Percentiles rank a stretch among this genome's conserved stretches.
Evolutionary conservation across 1,140 invertebrate genomes (phyloP).

Genomic region (Ylistrum balloti): DNA sequence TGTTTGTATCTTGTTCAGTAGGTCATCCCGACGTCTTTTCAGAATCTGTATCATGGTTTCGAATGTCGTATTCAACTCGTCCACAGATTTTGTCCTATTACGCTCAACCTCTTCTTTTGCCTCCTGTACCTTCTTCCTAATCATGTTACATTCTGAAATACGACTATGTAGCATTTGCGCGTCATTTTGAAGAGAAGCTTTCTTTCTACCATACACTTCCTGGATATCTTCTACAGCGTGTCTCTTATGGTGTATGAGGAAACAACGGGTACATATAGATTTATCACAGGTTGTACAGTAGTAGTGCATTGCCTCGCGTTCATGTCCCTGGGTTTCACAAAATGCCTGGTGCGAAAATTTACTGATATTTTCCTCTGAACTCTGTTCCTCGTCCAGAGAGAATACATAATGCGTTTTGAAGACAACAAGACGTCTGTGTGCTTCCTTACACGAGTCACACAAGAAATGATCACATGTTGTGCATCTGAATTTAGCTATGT

Average conservation of each 20-base stretch:
- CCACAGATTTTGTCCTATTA: background rate
- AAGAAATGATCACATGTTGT: background rate
- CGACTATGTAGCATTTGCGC: background rate
- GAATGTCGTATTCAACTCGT: background rate
- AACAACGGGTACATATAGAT: background rate
- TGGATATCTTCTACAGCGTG: background rate
- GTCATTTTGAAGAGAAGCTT: background rate
- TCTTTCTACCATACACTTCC: background rate
- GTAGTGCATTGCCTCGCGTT: background rate
- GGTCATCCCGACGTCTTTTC: background rate
- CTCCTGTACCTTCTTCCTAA: background rate
- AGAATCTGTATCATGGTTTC: background rate
- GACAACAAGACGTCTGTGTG: background rate
- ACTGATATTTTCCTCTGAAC: background rate
- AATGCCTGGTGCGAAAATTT: background rate
- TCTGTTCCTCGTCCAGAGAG: background rate
- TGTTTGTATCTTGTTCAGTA: background rate
- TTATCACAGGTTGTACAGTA: background rate
- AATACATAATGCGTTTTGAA: background rate
- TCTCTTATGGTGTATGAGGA: background rate
- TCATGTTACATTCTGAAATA: background rate
- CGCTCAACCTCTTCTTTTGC: background rate
- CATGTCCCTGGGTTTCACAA: background rate
- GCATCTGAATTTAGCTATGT: background rate
- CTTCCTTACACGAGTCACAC: background rate